Base-by-base conservation (phyloP, 2,888 invertebrate species). In the Linnaemya vulpina region DNA sequence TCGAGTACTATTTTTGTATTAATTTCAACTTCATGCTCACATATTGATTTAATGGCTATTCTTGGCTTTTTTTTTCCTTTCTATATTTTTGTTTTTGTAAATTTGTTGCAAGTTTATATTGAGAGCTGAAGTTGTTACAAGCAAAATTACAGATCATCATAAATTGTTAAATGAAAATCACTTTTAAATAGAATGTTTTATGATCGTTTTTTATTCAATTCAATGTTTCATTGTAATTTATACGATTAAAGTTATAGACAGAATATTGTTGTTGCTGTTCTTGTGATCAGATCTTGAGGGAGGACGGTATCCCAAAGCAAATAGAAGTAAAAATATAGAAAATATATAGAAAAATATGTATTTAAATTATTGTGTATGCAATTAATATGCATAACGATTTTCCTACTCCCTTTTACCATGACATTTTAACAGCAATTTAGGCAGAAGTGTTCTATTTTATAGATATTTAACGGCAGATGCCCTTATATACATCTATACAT, bases 171-270 rank as follows among this genome's bases (percentile, higher is more conserved):
- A 65, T 65, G 80, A 80, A 81, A 84, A 84, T 84, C 80, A 73
- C 80, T 84, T 81, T 84, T 84, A 80, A 84, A 84, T 81, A 46
- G 68, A 84, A 84, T 81, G 81, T 73, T 84, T 84, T 81, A 81
- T 68, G 76, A 84, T 68, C 73, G 63, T 84, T 84, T 84, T 73
- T 62, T 80, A 76, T 74, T 58, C 73, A 77, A 76, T 71, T 71
- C 71, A 71, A 71, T 60, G 71, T 46, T 78, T 63, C 53, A 25
- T 60, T 74, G 65, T 67, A 68, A 71, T 71, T 63, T 55, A 62
- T 80, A 40, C 65, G 30, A 67, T 73, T 53, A 74, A 62, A 75
- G 30, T 67, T 71, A 46, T 67, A 60, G 58, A 15, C 43, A 49
- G 43, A 35, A 63, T 43, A 8, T 38, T 62, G 51, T 13, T 68